Conservation (phyloP, 2,797 vertebrate genomes). For the Euthynnus affinis region DNA sequence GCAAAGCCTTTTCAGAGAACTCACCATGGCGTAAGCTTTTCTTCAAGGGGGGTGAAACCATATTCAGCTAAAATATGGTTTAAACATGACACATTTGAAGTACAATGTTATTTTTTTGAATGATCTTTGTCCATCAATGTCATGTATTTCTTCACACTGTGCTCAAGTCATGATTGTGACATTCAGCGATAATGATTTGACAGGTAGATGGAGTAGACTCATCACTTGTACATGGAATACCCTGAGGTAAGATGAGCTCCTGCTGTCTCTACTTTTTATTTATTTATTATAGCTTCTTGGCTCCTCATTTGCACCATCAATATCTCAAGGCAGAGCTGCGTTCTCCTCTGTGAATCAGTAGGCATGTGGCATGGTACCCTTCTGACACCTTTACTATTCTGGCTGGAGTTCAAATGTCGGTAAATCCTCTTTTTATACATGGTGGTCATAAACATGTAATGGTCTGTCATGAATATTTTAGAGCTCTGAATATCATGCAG, state of each 20-base stretch:
- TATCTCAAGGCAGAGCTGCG: conserved; percentile 6
- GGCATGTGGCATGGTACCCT: conserved; percentile 57
- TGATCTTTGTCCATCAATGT: conserved; percentile 30
- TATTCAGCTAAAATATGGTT: background rate
- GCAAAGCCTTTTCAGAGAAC: conserved; percentile 61
- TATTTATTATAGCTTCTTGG: conserved; percentile 49
- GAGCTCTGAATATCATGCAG: conserved; percentile 67
- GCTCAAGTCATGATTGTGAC: conserved; percentile 24
- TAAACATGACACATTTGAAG: conserved; percentile 1
- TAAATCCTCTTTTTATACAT: conserved; percentile 80
- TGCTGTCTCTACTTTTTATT: conserved; percentile 50
- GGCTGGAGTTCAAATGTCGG: conserved; percentile 70
- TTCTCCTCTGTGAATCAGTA: conserved; percentile 58
- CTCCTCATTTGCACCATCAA: conserved; percentile 56
- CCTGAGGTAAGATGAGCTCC: conserved; percentile 44
- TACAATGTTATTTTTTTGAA: background rate
- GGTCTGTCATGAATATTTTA: conserved; percentile 82
- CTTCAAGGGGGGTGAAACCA: background rate
- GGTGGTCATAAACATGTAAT: conserved; percentile 81
- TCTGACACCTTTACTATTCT: conserved; percentile 75
- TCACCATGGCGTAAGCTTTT: background rate
- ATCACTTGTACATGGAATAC: conserved; percentile 41
- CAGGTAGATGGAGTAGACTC: conserved; percentile 54
- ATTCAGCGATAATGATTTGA: conserved; percentile 51
- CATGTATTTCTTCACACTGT: conserved; percentile 23